Percentiles rank a stretch among this genome's conserved stretches.
Evolutionary conservation across 2,797 vertebrate species (phyloP).

Genomic region (Arremon aurantiirostris): DNA sequence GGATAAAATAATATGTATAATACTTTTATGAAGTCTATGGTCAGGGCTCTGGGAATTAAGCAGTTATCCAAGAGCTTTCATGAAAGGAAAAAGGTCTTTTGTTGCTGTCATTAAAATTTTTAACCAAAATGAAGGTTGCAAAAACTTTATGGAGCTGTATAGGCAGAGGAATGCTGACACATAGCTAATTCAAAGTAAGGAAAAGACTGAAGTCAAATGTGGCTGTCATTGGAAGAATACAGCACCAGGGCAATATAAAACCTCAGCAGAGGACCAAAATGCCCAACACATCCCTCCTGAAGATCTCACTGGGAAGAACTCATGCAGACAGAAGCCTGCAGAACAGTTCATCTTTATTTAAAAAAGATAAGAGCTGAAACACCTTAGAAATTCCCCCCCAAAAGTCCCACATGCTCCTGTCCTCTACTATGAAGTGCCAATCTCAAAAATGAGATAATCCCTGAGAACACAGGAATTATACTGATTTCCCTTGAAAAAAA

Average conservation of each 20-base stretch:
- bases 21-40: not conserved
- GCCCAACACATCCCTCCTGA: not conserved
- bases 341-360: not conserved
- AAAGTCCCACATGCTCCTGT: not conserved
- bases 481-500: not conserved
- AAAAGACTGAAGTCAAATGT: not conserved
- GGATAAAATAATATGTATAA: not conserved
- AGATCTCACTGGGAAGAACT: not conserved
- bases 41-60: not conserved
- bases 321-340: not conserved
- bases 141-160: accelerated
- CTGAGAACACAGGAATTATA: not conserved
- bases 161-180: not conserved
- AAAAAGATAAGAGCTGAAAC: not conserved
- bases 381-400: not conserved
- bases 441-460: not conserved
- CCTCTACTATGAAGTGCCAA: not conserved
- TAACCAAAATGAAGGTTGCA: not conserved
- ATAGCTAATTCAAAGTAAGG: not conserved
- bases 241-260: not conserved
- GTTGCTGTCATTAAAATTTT: not conserved
- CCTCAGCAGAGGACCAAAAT: not conserved
- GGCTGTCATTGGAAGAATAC: not conserved
- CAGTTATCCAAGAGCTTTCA: not conserved
- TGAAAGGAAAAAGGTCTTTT: not conserved